Conservation (phyloP, 2,113 vertebrate species). For the Mesocricetus auratus region DNA sequence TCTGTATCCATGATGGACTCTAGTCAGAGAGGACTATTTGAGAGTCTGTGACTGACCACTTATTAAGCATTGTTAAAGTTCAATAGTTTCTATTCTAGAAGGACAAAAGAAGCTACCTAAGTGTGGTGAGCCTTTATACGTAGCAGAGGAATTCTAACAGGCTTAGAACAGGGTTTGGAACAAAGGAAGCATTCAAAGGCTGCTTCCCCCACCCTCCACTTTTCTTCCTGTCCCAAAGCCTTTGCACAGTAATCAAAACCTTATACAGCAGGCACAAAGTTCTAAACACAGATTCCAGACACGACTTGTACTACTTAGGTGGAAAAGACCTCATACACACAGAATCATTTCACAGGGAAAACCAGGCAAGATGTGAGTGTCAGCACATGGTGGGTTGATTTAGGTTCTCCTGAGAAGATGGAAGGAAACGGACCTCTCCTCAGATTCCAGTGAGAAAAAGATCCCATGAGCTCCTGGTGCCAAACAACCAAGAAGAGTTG, state of each 20-base stretch:
- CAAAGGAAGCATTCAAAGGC: neutral
- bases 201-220: neutral
- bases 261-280: neutral
- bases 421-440: neutral
- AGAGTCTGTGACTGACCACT: neutral
- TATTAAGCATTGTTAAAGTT: neutral
- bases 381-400: neutral
- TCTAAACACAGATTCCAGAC: neutral
- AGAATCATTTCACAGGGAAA: neutral
- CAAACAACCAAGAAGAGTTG: neutral
- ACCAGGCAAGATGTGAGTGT: neutral
- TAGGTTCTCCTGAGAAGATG: neutral
- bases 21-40: neutral
- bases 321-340: neutral
- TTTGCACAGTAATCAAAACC: neutral
- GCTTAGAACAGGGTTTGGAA: neutral
- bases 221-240: neutral
- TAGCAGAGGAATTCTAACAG: conserved; percentile 4
- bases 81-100: neutral
- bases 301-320: neutral
- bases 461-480: neutral
- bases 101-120: neutral
- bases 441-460: neutral
- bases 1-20: conserved; percentile 9
- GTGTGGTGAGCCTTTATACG: neutral